phyloP scores from a whole-genome alignment of 1,140 invertebrate species.

The Ceratina australensis region DNA sequence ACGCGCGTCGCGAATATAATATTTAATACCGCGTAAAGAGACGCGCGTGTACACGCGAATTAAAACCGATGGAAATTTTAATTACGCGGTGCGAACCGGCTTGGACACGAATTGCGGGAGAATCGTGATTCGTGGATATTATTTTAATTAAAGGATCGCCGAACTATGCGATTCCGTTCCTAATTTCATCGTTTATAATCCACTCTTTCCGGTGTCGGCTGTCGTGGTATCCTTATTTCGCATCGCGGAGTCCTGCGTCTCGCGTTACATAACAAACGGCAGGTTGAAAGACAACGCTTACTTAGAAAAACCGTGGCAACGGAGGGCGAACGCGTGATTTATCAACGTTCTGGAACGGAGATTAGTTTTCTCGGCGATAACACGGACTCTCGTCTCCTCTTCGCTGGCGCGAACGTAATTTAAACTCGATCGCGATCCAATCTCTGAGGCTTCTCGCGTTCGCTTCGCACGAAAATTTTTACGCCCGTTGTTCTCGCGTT shows the following conservation, averaged over 20 bases:
- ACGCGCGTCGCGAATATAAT: slow-evolving; percentile 17
- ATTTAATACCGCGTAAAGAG: slow-evolving; percentile 25
- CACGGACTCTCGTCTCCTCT: neutral
- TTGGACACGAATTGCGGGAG: neutral
- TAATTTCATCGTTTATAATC: no score
- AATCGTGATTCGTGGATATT: slow-evolving; percentile 21
- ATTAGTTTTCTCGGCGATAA: slow-evolving; percentile 36
- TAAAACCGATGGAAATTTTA: slow-evolving; percentile 38
- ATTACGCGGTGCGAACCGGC: slow-evolving; percentile 10
- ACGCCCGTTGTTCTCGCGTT: no score
- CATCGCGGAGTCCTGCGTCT: neutral
- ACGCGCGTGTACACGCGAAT: neutral
- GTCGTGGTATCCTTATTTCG: no score
- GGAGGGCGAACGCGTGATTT: slow-evolving; percentile 3
- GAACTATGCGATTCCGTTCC: no score
- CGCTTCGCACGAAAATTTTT: neutral
- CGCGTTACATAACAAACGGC: slow-evolving; percentile 6
- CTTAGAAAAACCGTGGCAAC: slow-evolving; percentile 1
- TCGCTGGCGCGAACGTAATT: slow-evolving; percentile 24
- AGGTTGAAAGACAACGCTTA: neutral
- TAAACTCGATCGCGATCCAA: slow-evolving; percentile 18
- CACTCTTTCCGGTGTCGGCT: no score
- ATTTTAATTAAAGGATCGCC: slow-evolving; percentile 38
- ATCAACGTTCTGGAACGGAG: slow-evolving; percentile 30
- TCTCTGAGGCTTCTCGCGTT: slow-evolving; percentile 2